Evolutionary conservation across 2,888 invertebrate genomes (phyloP), one percentile per base, ranked within the genome.

Genomic region (Encarsia formosa): DNA sequence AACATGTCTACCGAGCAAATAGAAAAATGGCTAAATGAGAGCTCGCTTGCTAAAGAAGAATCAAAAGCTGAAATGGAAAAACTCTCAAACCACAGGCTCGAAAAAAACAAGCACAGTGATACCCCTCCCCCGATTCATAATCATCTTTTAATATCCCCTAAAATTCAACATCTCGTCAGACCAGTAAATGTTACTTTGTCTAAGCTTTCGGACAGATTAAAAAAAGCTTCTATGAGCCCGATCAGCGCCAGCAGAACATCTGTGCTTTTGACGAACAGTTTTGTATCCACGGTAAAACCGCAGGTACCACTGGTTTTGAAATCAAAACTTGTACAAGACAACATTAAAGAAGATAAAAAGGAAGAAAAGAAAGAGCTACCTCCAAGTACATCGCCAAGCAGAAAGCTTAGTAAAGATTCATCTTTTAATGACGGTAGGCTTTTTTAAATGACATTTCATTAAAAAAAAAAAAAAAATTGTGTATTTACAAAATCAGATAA

Each of bases 1-100:
- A 84, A 84, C 63, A 83, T 84, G 84, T 83, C 84, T 0, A 82
- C 80, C 31, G 84, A 84, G 62, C 82, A 83, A 68, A 84, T 85
- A 37, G 83, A 85, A 59, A 83, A 84, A 61, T 85, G 85, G 85
- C 61, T 81, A 5, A 77, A 77, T 50, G 81, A 81, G 59, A 79
- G 79, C 59, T 78, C 78, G 2, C 71, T 77, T 9, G 79, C 78
- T 51, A 78, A 78, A 22, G 71, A 73, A 49, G 66, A 66, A 11
- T 69, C 68, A 49, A 72, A 72, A 44, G 59, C 67, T 2, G 73
- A 73, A 41, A 64, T 66, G 61, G 73, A 72, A 9, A 65, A 60
- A 6, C 63, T 68, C 3, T 52, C 64, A 1, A 62, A 54, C 32
- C 72, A 65, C 55, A 65, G 66, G 26, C 70, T 63, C 34, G 68